Evolutionary conservation across 2,797 vertebrate genomes (phyloP).

Genomic region (Periophthalmus magnuspinnatus): DNA sequence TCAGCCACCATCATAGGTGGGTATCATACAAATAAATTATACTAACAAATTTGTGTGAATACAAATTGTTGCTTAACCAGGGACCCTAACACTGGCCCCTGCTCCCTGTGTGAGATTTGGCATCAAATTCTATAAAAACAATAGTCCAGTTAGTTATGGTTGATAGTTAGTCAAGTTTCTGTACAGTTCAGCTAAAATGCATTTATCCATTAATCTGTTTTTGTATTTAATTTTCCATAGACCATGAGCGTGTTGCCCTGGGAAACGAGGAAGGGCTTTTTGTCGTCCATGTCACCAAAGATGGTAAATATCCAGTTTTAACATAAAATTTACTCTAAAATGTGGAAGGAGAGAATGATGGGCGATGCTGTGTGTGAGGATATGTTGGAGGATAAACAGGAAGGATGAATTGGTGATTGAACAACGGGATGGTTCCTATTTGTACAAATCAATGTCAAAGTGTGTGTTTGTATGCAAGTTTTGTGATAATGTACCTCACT

Average conservation of each 20-base stretch:
- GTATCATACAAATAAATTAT: neutral
- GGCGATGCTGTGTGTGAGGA: too few species aligned
- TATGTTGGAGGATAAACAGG: too few species aligned
- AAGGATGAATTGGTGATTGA: too few species aligned
- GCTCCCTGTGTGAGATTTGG: neutral
- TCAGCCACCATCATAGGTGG: slow-evolving; percentile 93
- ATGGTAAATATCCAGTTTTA: slow-evolving; percentile 80
- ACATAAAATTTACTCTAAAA: neutral
- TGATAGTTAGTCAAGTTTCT: neutral
- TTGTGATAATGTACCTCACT: too few species aligned
- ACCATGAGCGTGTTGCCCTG: slow-evolving; percentile 96
- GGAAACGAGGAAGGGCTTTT: slow-evolving; percentile 98
- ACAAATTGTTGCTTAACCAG: too few species aligned
- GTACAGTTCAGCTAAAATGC: neutral
- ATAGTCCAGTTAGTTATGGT: neutral
- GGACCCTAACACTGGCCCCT: neutral
- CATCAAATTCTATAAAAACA: neutral
- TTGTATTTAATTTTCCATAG: slow-evolving; percentile 62
- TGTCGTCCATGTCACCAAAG: slow-evolving; percentile 97
- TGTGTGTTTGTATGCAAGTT: too few species aligned
- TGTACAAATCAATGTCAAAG: too few species aligned
- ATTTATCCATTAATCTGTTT: neutral
- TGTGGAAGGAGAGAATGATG: too few species aligned
- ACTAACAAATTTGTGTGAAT: too few species aligned
- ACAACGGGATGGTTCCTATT: too few species aligned